These are phyloP conservation scores for Acronicta alni DNA, from an alignment of 2,888 invertebrate species.

Conservation along the genomic window DNA sequence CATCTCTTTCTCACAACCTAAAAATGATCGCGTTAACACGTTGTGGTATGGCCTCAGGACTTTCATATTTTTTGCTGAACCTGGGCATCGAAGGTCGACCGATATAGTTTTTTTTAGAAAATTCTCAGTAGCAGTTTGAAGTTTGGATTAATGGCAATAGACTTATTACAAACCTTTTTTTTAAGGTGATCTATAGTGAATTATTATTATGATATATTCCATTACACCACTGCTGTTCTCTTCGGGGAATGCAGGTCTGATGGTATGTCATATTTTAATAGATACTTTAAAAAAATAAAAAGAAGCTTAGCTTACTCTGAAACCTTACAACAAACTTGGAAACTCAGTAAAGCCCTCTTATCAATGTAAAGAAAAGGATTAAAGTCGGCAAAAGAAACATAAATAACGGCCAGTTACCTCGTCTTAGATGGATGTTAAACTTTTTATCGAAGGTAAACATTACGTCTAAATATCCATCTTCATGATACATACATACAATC, in stretches of 20 bases:
- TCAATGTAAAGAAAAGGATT: conserved; percentile 69
- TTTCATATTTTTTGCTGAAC: too few relatives aligned
- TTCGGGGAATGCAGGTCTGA: neutral
- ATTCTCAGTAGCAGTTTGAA: too few relatives aligned
- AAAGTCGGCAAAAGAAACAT: conserved; percentile 69
- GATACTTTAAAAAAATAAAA: conserved; percentile 52
- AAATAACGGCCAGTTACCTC: conserved; percentile 64
- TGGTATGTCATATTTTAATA: conserved; percentile 19
- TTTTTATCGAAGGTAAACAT: conserved; percentile 71
- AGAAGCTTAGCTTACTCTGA: conserved; percentile 50
- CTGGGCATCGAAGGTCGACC: too few relatives aligned
- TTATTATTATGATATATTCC: neutral
- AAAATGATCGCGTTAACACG: too few relatives aligned
- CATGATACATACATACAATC: too few relatives aligned
- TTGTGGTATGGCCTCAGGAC: too few relatives aligned
- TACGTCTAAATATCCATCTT: conserved; percentile 62
- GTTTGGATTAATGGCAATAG: too few relatives aligned
- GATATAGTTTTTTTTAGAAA: too few relatives aligned
- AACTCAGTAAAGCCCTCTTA: conserved; percentile 63
- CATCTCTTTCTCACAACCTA: too few relatives aligned
- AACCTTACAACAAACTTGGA: conserved; percentile 56
- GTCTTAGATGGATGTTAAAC: conserved; percentile 65
- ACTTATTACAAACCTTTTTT: too few relatives aligned
- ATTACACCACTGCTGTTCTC: neutral
- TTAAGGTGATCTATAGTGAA: too few relatives aligned